Base-by-base conservation (phyloP, 1,140 invertebrate genomes). In the Drosophila asahinai region DNA sequence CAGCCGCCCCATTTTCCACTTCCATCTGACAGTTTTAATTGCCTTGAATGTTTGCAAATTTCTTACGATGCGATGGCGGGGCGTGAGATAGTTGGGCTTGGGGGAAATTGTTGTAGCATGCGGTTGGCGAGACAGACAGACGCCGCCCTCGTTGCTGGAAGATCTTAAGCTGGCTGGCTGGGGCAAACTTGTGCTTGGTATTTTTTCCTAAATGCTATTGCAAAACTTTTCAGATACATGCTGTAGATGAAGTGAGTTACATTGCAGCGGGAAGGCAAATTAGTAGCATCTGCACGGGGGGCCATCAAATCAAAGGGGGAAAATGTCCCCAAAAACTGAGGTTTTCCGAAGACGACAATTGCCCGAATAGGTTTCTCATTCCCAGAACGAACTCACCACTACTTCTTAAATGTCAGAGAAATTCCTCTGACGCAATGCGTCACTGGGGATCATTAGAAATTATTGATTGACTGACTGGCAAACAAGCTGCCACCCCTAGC, bases 21-120 rank as follows among this genome's bases (percentile, higher is more conserved):
- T 75, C 77, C 63, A 76, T 62, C 84, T 89, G 84, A 87, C 84
- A 87, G 84, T 87, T 87, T 87, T 87, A 87, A 87, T 87, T 87
- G 84, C 84, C 84, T 87, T 75, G 84, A 87, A 89, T 87, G 84
- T 84, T 87, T 89, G 84, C 84, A 87, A 87, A 87, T 87, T 87
- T 87, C 84, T 87, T 87, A 79, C 83, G 74, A 77, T 54, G 49
- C 38, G 45, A 40, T 3, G 52, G 17, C 30, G 52, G 51, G 51
- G 54, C 54, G 54, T 57, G 54, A 57, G 54, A 25, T 40, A 19
- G 25, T 7, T n/a, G 25, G 57, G 19, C 19, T 30, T 14, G 49
- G 75, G 48, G 68, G 59, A 78, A 87, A 81, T 87, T 80, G 84
- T 74, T 87, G 77, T 89, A 89, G 73, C 74, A 61, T 87, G 84